phyloP scores from a whole-genome alignment of 1,140 invertebrate genomes.

The Acromyrmex charruanus region DNA sequence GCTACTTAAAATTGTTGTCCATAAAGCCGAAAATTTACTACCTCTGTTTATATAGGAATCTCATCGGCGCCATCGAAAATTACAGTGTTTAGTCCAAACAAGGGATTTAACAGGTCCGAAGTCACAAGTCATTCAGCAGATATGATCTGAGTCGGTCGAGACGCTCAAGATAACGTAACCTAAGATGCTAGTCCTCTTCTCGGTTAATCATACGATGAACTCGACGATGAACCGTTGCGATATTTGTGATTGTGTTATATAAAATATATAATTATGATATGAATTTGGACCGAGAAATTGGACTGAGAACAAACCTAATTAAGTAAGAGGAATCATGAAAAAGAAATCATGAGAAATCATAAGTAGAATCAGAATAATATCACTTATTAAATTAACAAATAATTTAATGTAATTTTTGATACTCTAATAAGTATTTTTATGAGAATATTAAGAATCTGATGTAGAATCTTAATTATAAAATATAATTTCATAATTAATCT shows the following conservation, averaged over 20 bases:
- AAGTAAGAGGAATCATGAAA: too few species aligned
- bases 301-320: too few species aligned
- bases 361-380: too few species aligned
- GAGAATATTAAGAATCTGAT: too few species aligned
- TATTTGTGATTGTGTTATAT: background rate
- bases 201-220: background rate
- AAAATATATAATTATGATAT: too few species aligned
- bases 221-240: background rate
- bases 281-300: too few species aligned
- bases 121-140: constrained; percentile 47
- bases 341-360: too few species aligned
- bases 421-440: too few species aligned
- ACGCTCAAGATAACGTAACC: background rate
- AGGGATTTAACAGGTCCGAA: constrained; percentile 52
- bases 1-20: constrained; percentile 31
- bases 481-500: constrained; percentile 4
- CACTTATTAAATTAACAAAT: too few species aligned
- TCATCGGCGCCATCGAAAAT: constrained; percentile 63
- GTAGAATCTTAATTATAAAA: background rate
- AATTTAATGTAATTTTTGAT: too few species aligned
- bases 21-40: background rate
- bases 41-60: constrained; percentile 8
- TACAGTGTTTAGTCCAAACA: constrained; percentile 62
- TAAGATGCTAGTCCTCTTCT: background rate
- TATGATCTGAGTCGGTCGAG: constrained; percentile 59